These are phyloP conservation scores for Spilarctia lutea DNA, from an alignment of 2,888 invertebrate species.

Conservation along the genomic window DNA sequence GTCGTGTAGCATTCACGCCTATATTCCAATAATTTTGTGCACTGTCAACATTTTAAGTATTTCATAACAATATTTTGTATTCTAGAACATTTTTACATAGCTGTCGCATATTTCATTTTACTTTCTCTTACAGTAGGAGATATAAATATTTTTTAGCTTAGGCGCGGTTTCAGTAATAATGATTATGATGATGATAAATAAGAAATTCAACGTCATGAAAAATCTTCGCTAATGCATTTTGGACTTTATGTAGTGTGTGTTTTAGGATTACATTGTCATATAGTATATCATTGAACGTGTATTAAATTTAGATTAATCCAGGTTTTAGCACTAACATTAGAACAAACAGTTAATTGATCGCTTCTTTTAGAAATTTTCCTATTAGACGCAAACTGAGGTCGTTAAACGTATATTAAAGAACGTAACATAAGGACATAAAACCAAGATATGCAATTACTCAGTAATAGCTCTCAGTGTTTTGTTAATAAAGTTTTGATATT, in stretches of 20 bases:
- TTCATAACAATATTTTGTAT: neutral
- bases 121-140: neutral
- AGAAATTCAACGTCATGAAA: too few species aligned
- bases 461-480: neutral
- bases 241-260: too few species aligned
- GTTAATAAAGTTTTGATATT: neutral
- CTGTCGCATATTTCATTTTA: neutral
- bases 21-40: neutral
- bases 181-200: neutral
- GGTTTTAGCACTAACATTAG: neutral
- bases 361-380: neutral
- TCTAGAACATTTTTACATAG: neutral
- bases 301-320: neutral
- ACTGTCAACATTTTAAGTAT: neutral
- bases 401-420: neutral
- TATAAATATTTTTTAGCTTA: neutral
- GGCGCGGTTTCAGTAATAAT: neutral
- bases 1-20: neutral
- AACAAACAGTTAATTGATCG: neutral
- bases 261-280: neutral
- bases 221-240: too few species aligned
- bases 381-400: neutral
- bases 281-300: neutral
- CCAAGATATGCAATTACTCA: neutral
- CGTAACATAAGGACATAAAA: neutral